Evolutionary conservation across 2,888 invertebrate species (phyloP).

Genomic region (Cantharis rustica): DNA sequence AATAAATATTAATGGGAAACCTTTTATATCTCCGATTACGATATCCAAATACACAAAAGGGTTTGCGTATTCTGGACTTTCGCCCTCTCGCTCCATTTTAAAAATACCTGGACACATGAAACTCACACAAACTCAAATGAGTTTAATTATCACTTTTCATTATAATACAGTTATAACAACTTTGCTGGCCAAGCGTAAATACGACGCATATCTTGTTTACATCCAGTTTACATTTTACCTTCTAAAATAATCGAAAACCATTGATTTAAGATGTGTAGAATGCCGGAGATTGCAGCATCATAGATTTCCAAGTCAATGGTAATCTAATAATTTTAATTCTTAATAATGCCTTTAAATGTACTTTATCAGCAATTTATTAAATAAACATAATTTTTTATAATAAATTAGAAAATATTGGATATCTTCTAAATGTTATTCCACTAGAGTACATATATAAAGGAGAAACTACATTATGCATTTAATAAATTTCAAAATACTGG

Average conservation of each 20-base stretch:
- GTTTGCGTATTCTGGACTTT: slow-evolving; percentile 15
- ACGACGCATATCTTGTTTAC: neutral
- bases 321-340: no score
- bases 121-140: neutral
- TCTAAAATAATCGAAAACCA: neutral
- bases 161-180: neutral
- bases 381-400: no score
- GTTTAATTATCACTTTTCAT: neutral
- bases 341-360: no score
- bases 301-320: no score
- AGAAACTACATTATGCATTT: no score
- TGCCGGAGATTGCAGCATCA: neutral
- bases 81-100: neutral
- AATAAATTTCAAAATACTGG: no score
- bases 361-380: no score
- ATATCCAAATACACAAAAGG: slow-evolving; percentile 72
- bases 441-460: no score
- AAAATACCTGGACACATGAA: neutral
- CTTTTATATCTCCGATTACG: slow-evolving; percentile 68
- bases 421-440: no score
- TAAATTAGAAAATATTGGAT: no score
- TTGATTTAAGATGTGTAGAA: neutral
- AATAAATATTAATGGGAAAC: slow-evolving; percentile 54
- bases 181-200: neutral
- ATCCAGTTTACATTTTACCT: neutral